A percentile compares a stretch with the other conserved stretches of the same genome.
Conservation (phyloP, 2,113 vertebrate genomes). For the Nycticebus coucang region DNA sequence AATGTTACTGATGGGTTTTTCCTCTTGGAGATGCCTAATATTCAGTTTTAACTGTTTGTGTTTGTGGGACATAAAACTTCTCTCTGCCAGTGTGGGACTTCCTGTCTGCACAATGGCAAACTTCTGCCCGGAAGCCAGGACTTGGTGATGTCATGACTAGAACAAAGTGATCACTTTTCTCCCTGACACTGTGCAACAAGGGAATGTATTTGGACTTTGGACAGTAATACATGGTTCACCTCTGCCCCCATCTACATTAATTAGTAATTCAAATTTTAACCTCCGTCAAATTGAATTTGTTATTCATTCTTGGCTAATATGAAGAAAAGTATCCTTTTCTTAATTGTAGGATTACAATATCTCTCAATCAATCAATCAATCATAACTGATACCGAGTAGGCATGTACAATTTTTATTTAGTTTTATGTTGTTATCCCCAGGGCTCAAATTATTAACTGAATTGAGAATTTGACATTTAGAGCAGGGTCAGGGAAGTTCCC, state of each 20-base stretch:
- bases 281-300: background rate
- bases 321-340: background rate
- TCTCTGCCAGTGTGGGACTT: background rate
- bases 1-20: background rate
- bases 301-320: background rate
- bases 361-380: too few relatives aligned
- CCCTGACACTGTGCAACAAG: background rate
- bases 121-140: background rate
- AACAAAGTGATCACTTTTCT: background rate
- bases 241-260: background rate
- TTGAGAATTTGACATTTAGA: background rate
- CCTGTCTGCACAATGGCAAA: background rate
- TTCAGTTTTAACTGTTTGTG: background rate
- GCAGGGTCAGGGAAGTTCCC: background rate
- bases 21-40: background rate
- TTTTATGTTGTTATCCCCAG: background rate
- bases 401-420: background rate
- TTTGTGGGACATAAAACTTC: background rate
- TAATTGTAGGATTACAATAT: background rate
- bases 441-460: background rate
- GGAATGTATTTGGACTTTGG: background rate
- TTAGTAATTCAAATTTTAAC: background rate
- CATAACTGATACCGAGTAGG: background rate
- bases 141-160: background rate
- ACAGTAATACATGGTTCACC: background rate